Conservation (phyloP, 2,888 invertebrate genomes). For the Cepaea hortensis region DNA sequence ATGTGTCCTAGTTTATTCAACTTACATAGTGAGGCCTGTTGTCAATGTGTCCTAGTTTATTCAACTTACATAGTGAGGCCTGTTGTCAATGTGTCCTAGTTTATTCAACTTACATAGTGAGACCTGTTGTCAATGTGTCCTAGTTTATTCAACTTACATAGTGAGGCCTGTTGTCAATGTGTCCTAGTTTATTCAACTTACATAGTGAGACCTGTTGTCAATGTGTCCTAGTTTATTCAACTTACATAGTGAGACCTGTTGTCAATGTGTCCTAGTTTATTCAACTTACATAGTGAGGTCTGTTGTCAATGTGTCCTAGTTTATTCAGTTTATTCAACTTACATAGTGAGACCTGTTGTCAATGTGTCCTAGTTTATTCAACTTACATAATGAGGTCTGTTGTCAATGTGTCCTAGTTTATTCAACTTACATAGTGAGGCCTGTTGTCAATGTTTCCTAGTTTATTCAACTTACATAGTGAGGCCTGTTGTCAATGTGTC, state of each 20-base stretch:
- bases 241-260: conserved; percentile 96
- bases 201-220: conserved; percentile 97
- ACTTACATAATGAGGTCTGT: too few species aligned
- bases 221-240: conserved; percentile 88
- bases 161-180: conserved; percentile 93
- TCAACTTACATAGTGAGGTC: conserved; percentile 97
- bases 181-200: conserved; percentile 91
- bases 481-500: too few species aligned
- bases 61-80: conserved; percentile 97
- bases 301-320: conserved; percentile 88
- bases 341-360: too few species aligned
- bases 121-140: conserved; percentile 92
- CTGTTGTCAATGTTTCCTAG: too few species aligned
- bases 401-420: too few species aligned
- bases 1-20: conserved; percentile 88
- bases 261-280: conserved; percentile 89
- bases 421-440: too few species aligned
- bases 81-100: conserved; percentile 88
- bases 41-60: conserved; percentile 89
- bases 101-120: conserved; percentile 95
- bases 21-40: conserved; percentile 96
- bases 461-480: too few species aligned
- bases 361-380: too few species aligned
- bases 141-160: conserved; percentile 93
- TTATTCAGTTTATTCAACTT: conserved; percentile 78